A percentile compares a stretch with the other conserved stretches of the same genome.
These are phyloP conservation scores for Umimayanthus chanpuru DNA, from an alignment of 92 coral and sea anemone species.

Conservation along the genomic window DNA sequence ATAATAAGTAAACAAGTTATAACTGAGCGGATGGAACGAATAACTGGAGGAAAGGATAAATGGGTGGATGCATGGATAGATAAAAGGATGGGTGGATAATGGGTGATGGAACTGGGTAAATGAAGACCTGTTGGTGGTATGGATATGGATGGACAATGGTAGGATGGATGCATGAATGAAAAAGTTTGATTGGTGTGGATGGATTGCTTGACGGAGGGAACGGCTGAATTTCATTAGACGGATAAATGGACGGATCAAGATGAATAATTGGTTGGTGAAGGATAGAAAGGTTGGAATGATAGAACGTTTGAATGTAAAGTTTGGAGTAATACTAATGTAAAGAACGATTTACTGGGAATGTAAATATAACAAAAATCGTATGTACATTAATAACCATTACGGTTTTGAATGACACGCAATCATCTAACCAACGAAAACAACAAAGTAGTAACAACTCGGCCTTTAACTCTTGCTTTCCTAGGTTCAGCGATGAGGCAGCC, in stretches of 20 bases:
- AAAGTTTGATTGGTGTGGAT: too few relatives aligned
- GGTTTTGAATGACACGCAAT: neutral
- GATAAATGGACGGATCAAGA: neutral
- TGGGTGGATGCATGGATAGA: too few relatives aligned
- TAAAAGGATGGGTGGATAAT: neutral
- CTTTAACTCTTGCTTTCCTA: neutral
- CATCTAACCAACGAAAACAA: neutral
- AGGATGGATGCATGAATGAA: too few relatives aligned
- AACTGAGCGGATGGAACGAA: neutral
- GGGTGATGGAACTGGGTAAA: too few relatives aligned
- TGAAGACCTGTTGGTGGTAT: too few relatives aligned
- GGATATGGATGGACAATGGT: too few relatives aligned
- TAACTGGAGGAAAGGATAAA: neutral
- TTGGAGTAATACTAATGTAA: too few relatives aligned
- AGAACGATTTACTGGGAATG: too few relatives aligned
- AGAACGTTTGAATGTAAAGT: too few relatives aligned
- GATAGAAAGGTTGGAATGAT: neutral
- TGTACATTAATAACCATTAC: too few relatives aligned
- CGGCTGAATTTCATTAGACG: neutral
- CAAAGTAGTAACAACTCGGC: neutral
- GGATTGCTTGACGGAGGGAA: neutral
- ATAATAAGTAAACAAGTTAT: neutral
- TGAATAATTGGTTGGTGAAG: neutral
- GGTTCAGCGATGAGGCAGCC: conserved; percentile 2
- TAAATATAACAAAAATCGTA: too few relatives aligned